Evolutionary conservation across 2,797 vertebrate genomes (phyloP).

Genomic region (Onychomys leucogaster): DNA sequence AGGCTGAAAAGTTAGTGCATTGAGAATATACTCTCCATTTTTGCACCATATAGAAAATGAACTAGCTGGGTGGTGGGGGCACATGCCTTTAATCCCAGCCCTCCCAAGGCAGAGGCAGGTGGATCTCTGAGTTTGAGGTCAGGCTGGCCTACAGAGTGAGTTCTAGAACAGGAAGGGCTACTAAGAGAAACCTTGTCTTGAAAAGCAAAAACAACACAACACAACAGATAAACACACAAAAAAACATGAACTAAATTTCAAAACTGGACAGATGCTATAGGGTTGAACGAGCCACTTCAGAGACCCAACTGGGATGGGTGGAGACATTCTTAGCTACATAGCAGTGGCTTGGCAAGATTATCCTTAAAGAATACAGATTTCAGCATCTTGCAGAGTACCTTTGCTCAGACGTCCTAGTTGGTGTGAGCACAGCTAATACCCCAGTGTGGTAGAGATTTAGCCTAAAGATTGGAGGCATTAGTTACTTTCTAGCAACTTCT

Average conservation of each 20-base stretch:
- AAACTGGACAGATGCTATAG: neutral
- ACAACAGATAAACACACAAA: neutral
- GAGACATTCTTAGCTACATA: neutral
- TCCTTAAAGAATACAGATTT: neutral
- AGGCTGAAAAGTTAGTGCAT: neutral
- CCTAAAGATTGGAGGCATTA: neutral
- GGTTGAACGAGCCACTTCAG: neutral
- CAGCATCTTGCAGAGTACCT: neutral
- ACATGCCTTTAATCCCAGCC: neutral
- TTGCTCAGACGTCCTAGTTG: neutral
- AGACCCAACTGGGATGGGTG: rapidly evolving
- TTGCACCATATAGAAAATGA: neutral
- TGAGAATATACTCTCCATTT: neutral
- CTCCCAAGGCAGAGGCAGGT: neutral
- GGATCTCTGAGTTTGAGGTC: neutral
- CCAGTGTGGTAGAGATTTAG: rapidly evolving
- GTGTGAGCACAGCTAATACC: rapidly evolving
- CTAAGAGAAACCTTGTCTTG: neutral
- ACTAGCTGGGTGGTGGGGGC: neutral
- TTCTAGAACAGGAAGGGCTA: neutral
- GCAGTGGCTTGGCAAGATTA: neutral
- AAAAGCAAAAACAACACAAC: neutral
- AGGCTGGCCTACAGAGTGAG: neutral
- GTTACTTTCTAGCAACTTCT: neutral
- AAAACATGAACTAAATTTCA: neutral